A percentile compares a stretch with the other conserved stretches of the same genome.
Evolutionary conservation across 2,888 invertebrate species (phyloP).

Genomic region (Rhogogaster chlorosoma): DNA sequence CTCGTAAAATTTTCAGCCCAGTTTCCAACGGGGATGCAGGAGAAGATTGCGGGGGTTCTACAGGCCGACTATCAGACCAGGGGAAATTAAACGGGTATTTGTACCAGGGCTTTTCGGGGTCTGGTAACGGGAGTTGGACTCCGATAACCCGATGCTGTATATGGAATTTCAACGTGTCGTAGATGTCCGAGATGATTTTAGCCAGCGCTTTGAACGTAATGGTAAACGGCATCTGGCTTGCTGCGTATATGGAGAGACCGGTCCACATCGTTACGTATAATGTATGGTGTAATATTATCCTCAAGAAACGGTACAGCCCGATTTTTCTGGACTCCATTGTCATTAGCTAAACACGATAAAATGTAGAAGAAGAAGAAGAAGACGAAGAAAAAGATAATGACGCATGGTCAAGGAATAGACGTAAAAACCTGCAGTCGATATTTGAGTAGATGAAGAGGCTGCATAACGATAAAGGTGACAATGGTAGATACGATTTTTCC

Average conservation of each 20-base stretch:
- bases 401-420: no score
- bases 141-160: background rate
- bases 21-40: background rate
- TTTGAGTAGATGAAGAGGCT: constrained; percentile 25
- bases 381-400: background rate
- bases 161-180: background rate
- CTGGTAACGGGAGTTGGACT: background rate
- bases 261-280: constrained; percentile 23
- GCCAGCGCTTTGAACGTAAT: constrained; percentile 4
- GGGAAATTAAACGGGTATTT: background rate
- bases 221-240: constrained; percentile 25
- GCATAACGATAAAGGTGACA: background rate
- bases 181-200: background rate
- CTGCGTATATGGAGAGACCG: constrained; percentile 26
- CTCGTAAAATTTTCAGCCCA: background rate
- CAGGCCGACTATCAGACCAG: background rate
- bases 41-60: background rate
- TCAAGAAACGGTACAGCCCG: constrained; percentile 27
- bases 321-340: constrained; percentile 32
- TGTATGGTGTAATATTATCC: constrained; percentile 22
- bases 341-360: background rate
- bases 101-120: background rate
- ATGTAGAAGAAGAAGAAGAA: background rate
- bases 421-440: constrained; percentile 11
- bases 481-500: constrained; percentile 29